These are phyloP conservation scores for Drosophila grimshawi DNA, from an alignment of 1,140 invertebrate species.

Conservation along the genomic window DNA sequence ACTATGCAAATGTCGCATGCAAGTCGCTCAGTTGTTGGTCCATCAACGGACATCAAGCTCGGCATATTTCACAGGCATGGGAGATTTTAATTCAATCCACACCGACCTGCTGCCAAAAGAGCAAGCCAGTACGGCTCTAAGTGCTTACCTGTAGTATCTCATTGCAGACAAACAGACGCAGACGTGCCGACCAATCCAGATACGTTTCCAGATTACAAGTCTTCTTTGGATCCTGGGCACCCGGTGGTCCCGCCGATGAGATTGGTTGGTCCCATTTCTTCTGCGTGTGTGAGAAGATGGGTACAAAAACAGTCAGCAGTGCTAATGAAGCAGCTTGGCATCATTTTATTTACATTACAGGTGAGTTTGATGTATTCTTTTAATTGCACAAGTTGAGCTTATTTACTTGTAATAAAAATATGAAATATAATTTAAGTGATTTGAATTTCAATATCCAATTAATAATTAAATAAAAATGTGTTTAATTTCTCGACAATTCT, in stretches of 20 bases:
- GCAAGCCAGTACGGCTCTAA: constrained; percentile 7
- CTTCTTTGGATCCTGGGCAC: constrained; percentile 83
- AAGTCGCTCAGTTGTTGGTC: constrained; percentile 13
- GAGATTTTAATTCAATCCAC: constrained; percentile 38
- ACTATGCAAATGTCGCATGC: constrained; percentile 20
- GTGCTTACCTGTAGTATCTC: constrained; percentile 82
- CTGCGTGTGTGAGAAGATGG: constrained; percentile 41
- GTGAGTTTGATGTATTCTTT: no score
- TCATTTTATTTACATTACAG: constrained; percentile 3
- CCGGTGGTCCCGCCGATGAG: constrained; percentile 73
- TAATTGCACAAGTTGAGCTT: no score
- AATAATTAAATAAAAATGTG: no score
- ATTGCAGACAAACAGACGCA: constrained; percentile 83
- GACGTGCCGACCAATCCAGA: constrained; percentile 84
- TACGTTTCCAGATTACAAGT: constrained; percentile 84
- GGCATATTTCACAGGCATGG: constrained; percentile 31
- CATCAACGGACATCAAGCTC: constrained; percentile 24
- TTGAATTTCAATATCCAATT: no score
- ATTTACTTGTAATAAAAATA: no score
- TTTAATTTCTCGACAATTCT: no score
- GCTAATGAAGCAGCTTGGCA: constrained; percentile 11
- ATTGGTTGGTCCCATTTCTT: constrained; percentile 83
- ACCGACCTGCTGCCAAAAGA: background rate
- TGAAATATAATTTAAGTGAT: no score
- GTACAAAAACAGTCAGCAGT: background rate